Evolutionary conservation across 2,888 invertebrate genomes (phyloP).

Genomic region (Synanthedon vespiformis): DNA sequence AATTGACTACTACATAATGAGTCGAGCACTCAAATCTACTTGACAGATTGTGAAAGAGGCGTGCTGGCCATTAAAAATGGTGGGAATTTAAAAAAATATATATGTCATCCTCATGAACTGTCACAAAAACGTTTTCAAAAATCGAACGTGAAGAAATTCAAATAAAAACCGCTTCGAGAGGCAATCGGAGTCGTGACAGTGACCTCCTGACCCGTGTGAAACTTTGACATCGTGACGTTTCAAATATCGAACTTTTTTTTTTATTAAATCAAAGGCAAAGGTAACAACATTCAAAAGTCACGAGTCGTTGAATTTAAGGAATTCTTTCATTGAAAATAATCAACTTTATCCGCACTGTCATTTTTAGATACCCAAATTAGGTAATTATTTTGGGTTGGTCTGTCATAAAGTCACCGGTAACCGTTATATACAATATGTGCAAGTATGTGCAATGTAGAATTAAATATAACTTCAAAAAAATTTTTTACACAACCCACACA

Average conservation of each 20-base stretch:
- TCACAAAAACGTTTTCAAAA: not conserved
- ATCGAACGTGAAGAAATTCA: not conserved
- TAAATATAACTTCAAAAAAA: too few relatives aligned
- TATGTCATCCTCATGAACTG: constrained; percentile 1
- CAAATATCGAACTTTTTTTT: constrained; percentile 4
- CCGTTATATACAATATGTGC: too few relatives aligned
- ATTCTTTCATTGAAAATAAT: not conserved
- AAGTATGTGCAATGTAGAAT: too few relatives aligned
- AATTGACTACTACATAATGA: too few relatives aligned
- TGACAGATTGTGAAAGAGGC: too few relatives aligned
- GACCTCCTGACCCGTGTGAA: constrained; percentile 50
- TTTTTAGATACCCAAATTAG: too few relatives aligned
- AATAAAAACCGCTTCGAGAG: not conserved
- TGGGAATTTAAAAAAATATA: constrained; percentile 6
- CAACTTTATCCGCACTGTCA: too few relatives aligned
- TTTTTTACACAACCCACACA: too few relatives aligned
- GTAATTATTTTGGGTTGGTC: too few relatives aligned
- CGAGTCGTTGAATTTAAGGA: constrained; percentile 22
- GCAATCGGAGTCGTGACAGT: constrained; percentile 23
- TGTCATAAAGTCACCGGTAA: too few relatives aligned
- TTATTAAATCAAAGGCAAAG: constrained; percentile 13
- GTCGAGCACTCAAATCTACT: too few relatives aligned
- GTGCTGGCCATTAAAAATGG: not conserved
- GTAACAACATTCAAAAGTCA: constrained; percentile 29
- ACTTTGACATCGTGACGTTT: constrained; percentile 48